phyloP scores from a whole-genome alignment of 2,797 vertebrate genomes.

The Melanitta fusca region DNA sequence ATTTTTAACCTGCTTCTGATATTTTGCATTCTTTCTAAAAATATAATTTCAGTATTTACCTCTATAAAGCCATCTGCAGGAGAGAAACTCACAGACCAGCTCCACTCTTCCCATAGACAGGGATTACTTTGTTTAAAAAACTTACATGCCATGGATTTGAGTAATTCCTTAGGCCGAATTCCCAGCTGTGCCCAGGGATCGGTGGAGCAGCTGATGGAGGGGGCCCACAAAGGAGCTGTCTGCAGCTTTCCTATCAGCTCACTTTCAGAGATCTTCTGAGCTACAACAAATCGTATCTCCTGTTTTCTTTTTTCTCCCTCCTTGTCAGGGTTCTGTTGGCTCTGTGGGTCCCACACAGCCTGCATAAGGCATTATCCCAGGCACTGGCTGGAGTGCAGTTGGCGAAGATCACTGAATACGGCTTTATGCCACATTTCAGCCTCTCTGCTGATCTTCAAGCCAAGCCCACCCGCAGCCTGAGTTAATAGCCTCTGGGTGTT shows the following conservation, averaged over 20 bases:
- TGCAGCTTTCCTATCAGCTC: background rate
- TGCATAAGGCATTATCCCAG: background rate
- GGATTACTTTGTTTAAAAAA: slow-evolving; percentile 6
- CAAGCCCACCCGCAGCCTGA: background rate
- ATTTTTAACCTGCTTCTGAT: background rate
- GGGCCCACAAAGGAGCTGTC: background rate
- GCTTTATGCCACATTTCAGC: background rate
- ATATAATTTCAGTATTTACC: background rate
- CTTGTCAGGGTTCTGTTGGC: background rate
- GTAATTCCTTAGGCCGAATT: background rate
- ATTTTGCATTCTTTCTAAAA: background rate
- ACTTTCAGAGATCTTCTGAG: background rate
- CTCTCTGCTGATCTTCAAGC: background rate
- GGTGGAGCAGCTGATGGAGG: background rate
- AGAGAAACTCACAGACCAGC: background rate
- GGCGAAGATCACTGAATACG: background rate
- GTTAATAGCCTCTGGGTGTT: background rate
- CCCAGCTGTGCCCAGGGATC: background rate
- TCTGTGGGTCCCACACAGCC: background rate
- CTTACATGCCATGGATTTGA: background rate
- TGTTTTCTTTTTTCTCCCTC: background rate
- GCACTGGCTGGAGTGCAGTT: background rate
- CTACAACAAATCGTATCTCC: background rate
- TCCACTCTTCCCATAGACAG: background rate
- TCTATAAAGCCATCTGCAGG: background rate